These are phyloP conservation scores for Pelobates fuscus DNA, from an alignment of 2,113 vertebrate genomes.

Conservation along the genomic window DNA sequence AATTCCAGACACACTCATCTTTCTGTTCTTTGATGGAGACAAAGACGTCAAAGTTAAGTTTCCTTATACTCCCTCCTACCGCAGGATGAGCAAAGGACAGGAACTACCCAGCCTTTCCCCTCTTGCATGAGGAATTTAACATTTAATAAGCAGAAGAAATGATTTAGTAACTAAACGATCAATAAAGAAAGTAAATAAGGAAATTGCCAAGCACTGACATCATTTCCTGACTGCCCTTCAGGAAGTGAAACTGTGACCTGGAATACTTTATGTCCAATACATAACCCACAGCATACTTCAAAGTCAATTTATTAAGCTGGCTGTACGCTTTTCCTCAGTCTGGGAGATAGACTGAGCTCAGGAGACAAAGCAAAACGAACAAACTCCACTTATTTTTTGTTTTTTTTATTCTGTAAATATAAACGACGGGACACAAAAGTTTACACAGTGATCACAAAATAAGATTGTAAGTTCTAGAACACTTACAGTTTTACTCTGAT, in stretches of 20 bases:
- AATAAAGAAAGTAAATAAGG: constrained; percentile 40
- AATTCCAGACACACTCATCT: constrained; percentile 22
- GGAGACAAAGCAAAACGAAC: no score
- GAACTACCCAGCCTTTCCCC: constrained; percentile 5
- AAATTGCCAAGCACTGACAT: constrained; percentile 19
- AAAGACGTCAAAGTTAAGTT: constrained; percentile 33
- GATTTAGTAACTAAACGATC: constrained; percentile 22
- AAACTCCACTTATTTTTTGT: no score
- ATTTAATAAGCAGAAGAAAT: constrained; percentile 28
- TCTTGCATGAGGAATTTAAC: constrained; percentile 6
- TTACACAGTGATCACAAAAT: no score
- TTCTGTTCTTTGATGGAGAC: constrained; percentile 25
- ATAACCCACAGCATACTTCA: constrained; percentile 9
- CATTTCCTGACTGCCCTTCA: constrained; percentile 17
- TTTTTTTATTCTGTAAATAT: no score
- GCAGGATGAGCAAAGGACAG: constrained; percentile 41
- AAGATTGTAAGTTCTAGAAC: no score
- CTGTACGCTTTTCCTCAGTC: background rate
- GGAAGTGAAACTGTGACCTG: background rate
- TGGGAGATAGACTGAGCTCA: no score
- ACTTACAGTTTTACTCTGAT: no score
- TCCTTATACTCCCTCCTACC: constrained; percentile 31
- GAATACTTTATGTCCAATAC: accelerated
- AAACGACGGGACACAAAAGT: no score
- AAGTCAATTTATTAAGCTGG: background rate